These are phyloP conservation scores for Parapsyche elsis DNA, from an alignment of 1,140 invertebrate species.

Conservation along the genomic window DNA sequence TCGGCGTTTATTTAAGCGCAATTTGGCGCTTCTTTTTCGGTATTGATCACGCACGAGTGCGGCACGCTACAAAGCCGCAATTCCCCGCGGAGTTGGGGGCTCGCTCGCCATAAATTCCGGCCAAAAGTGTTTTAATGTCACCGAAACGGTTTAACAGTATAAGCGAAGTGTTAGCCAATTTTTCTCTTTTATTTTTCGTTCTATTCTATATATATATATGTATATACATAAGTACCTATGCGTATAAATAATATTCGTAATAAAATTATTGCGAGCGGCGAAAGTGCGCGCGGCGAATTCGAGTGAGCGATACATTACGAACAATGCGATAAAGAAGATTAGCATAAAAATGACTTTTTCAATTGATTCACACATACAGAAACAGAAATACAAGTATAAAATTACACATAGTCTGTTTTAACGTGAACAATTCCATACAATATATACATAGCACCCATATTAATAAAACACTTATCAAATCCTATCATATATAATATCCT, in stretches of 20 bases:
- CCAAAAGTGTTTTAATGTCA: slow-evolving; percentile 54
- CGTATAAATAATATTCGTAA: background rate
- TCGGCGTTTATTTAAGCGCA: slow-evolving; percentile 19
- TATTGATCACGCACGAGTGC: slow-evolving; percentile 32
- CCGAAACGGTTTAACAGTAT: slow-evolving; percentile 49
- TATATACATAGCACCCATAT: too few species aligned
- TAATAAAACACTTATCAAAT: too few species aligned
- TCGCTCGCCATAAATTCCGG: slow-evolving; percentile 49
- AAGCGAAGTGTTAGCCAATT: slow-evolving; percentile 48
- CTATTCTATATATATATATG: background rate
- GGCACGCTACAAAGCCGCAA: slow-evolving; percentile 33
- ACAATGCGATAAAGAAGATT: background rate
- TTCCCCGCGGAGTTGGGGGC: slow-evolving; percentile 36
- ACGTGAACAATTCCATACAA: too few species aligned
- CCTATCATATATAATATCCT: background rate
- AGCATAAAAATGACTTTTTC: background rate
- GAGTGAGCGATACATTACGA: too few species aligned
- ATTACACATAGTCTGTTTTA: too few species aligned
- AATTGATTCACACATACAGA: too few species aligned
- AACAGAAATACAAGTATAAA: too few species aligned
- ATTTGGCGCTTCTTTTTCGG: background rate
- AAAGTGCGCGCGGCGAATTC: background rate
- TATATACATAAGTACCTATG: background rate
- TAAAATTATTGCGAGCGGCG: background rate
- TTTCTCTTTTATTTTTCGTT: slow-evolving; percentile 10